These are phyloP conservation scores for Lycaena phlaeas DNA, from an alignment of 2,888 invertebrate species.

Conservation along the genomic window DNA sequence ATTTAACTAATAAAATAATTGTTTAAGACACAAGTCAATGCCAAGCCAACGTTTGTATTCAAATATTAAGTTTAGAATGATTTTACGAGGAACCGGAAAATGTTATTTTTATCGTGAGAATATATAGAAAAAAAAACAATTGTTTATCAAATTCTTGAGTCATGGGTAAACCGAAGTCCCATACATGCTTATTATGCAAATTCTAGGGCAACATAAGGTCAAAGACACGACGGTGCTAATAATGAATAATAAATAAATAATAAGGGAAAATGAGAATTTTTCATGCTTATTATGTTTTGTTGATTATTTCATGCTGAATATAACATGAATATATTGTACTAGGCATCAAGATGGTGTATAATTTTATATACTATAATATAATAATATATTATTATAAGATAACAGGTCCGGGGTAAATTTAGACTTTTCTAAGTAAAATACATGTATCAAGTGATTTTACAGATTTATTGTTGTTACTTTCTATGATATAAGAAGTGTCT, in stretches of 20 bases:
- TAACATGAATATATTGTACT: no score
- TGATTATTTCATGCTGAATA: no score
- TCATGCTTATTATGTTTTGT: no score
- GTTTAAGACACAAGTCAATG: constrained; percentile 9
- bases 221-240: not conserved
- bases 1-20: not conserved
- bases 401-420: no score
- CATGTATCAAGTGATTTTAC: no score
- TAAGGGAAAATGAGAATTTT: no score
- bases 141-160: constrained; percentile 5
- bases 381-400: no score
- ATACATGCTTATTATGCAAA: not conserved
- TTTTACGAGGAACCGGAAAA: constrained; percentile 1
- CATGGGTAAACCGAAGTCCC: not conserved
- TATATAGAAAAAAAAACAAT: not conserved
- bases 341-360: no score
- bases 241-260: not conserved
- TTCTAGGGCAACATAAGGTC: not conserved
- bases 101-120: not conserved
- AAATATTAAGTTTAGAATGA: not conserved
- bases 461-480: no score
- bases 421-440: no score
- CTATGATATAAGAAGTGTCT: no score
- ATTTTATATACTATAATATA: no score
- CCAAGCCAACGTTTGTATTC: constrained; percentile 11